phyloP scores from a whole-genome alignment of 2,113 vertebrate genomes.

The Petroica traversi region DNA sequence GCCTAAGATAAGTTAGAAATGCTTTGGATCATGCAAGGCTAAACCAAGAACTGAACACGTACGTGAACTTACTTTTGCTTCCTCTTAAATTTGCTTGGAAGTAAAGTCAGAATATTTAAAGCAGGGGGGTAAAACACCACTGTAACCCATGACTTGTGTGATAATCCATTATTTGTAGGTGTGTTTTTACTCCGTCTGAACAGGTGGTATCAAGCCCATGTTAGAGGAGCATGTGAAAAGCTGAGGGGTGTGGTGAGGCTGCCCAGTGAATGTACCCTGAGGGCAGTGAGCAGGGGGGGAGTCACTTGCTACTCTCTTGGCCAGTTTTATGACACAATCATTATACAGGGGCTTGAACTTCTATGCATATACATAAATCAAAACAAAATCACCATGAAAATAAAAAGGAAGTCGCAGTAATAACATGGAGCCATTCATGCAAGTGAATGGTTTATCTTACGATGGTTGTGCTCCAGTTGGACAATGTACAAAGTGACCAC shows the following conservation, averaged over 20 bases:
- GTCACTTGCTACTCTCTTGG: not conserved
- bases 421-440: slow-evolving; percentile 54
- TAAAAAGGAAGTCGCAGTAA: slow-evolving; percentile 67
- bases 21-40: not conserved
- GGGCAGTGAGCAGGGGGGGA: not conserved
- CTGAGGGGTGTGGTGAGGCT: not conserved
- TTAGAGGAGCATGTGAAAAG: not conserved
- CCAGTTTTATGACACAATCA: not conserved
- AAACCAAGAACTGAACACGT: not conserved
- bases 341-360: not conserved
- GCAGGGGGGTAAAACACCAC: not conserved
- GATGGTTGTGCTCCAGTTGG: slow-evolving; percentile 17
- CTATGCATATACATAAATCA: slow-evolving; percentile 53
- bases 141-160: not conserved
- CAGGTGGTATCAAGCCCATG: not conserved
- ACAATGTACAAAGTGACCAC: slow-evolving; percentile 71
- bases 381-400: slow-evolving; percentile 59
- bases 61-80: not conserved
- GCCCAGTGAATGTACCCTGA: not conserved
- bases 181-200: not conserved
- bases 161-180: not conserved
- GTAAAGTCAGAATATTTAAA: not conserved
- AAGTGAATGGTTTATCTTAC: slow-evolving; percentile 51
- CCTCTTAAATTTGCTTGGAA: not conserved
- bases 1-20: slow-evolving; percentile 2